Percentiles rank a stretch among this genome's conserved stretches.
Conservation (phyloP, 92 coral and sea anemone genomes). For the Actinostola sp. region DNA sequence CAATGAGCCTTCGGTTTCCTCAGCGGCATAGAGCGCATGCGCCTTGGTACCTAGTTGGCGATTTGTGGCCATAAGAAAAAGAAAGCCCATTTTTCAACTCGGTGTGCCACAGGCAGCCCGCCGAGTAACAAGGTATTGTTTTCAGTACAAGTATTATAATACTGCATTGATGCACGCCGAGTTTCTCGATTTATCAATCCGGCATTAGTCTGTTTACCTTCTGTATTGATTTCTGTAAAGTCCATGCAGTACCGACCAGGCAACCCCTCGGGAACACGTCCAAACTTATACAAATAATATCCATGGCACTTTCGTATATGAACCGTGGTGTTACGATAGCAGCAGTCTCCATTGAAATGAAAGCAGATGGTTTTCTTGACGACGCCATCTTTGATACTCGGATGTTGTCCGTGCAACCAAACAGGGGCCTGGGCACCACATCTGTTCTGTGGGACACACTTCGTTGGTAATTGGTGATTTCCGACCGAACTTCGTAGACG, state of each 20-base stretch:
- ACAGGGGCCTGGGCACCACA: constrained; percentile 38
- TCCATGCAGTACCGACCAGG: constrained; percentile 17
- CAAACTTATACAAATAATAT: constrained; percentile 21
- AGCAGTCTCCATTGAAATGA: constrained; percentile 13
- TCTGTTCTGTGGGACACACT: constrained; percentile 19
- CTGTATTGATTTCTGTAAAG: neutral
- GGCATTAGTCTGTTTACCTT: no score
- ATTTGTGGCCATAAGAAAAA: no score
- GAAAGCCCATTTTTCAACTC: no score
- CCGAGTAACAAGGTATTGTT: no score
- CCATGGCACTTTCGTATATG: constrained; percentile 11
- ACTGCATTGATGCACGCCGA: no score
- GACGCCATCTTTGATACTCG: constrained; percentile 7
- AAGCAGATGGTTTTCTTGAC: constrained; percentile 11
- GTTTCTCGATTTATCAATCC: no score
- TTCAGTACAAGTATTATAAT: no score
- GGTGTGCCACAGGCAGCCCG: no score
- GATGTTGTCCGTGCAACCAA: constrained; percentile 19
- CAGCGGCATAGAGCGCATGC: no score
- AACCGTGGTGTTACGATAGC: constrained; percentile 14
- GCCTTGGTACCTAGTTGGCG: no score
- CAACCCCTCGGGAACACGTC: neutral
- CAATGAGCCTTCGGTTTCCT: no score
- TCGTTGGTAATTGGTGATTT: constrained; percentile 1
- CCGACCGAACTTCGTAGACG: neutral